Percentiles rank a stretch among this genome's conserved stretches.
Evolutionary conservation across 2,888 invertebrate species (phyloP).

Genomic region (Tanytarsus gracilentus): DNA sequence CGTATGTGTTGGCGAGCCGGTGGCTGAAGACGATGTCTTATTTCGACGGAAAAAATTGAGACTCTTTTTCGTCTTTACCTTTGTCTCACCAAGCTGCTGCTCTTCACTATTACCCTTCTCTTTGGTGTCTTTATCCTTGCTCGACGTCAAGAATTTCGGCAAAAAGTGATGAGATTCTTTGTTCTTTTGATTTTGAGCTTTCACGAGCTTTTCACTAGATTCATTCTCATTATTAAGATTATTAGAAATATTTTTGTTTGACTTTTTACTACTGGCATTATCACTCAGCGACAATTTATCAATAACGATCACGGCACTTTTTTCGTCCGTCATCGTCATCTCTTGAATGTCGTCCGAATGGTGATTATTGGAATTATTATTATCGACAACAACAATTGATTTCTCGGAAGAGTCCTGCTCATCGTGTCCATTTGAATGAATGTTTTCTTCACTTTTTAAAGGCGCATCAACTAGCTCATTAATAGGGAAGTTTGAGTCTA

Average conservation of each 20-base stretch:
- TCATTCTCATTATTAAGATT: neutral
- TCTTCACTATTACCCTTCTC: conserved; percentile 37
- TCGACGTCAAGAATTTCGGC: conserved; percentile 21
- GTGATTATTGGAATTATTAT: neutral
- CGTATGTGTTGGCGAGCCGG: conserved; percentile 15
- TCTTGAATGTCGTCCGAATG: too few species aligned
- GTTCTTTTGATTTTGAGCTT: conserved; percentile 22
- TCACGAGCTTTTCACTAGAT: conserved; percentile 16
- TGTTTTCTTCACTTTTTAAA: too few species aligned
- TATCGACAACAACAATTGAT: too few species aligned
- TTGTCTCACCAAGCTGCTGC: conserved; percentile 17
- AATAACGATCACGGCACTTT: neutral
- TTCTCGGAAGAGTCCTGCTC: too few species aligned
- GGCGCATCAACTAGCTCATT: too few species aligned
- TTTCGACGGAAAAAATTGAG: conserved; percentile 24
- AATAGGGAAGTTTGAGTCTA: too few species aligned
- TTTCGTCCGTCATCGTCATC: too few species aligned
- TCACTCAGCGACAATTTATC: conserved; percentile 1
- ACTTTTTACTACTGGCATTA: too few species aligned
- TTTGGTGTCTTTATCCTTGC: conserved; percentile 30
- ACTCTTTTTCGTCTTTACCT: conserved; percentile 16
- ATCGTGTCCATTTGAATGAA: too few species aligned
- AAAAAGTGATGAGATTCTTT: conserved; percentile 26
- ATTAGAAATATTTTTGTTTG: neutral
- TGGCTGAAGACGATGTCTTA: conserved; percentile 1